Base-by-base conservation (phyloP, 2,888 invertebrate genomes). In the Yponomeuta evonymella region DNA sequence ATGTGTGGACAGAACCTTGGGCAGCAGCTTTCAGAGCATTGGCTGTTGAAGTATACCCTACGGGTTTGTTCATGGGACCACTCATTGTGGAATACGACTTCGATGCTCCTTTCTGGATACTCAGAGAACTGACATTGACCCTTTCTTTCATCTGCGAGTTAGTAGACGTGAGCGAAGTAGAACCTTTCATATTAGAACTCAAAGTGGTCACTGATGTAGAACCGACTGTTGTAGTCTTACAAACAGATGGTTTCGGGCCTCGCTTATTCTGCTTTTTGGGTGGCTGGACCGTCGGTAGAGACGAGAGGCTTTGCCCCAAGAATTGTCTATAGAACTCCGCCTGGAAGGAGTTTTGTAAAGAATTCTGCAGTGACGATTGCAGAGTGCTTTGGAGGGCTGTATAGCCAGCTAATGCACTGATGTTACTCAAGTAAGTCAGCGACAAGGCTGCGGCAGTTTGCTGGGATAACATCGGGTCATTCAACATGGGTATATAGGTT, bases 291-390 rank as follows among this genome's bases (percentile, higher is more conserved):
- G 85, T 76, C 71, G 74, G 76, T 70, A 82, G 88, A 0, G 89
- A 78, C 0, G 88, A 80, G n/a, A 84, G 82, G 48, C 79, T 82
- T 73, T 87, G 88, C 0, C 83, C 83, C 48, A 91, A 76, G 72
- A 86, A 90, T 72, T 89, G 89, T 0, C 90, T 81, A 73, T 88
- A 92, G 75, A 88, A 91, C 74, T 91, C 91, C 0, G 90, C 88
- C 81, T 91, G 92, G 71, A 88, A 91, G 0, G 86, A 83, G 74
- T 85, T 88, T 64, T 85, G 86, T 12, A 85, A 73, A 2, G 84
- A 77, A 73, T 72, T 88, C 72, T 87, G 88, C n/a, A 87, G 66
- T 0, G 86, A 78, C 2, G 83, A 77, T 74, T 88, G 90, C 51
- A 90, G 73, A 11, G 81, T 76, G 70, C 80, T 88, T 75, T 86